A percentile compares a stretch with the other conserved stretches of the same genome.
These are phyloP conservation scores for Setophaga kirtlandii DNA, from an alignment of 2,113 vertebrate genomes.

Conservation along the genomic window DNA sequence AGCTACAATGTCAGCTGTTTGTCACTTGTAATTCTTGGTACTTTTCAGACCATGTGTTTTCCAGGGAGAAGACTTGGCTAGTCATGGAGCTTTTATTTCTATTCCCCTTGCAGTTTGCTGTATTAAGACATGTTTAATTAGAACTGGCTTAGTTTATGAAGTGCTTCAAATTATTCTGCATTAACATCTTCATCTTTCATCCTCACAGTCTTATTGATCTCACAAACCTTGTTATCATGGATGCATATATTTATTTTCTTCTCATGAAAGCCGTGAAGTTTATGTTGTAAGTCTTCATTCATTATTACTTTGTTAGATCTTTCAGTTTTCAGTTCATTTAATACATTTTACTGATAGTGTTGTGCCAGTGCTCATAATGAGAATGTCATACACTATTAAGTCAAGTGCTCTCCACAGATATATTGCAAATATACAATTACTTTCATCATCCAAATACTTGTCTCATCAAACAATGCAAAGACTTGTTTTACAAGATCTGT, in stretches of 20 bases:
- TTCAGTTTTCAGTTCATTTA: not conserved
- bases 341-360: not conserved
- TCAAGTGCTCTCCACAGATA: not conserved
- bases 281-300: not conserved
- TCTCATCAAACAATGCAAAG: not conserved
- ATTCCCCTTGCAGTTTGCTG: not conserved
- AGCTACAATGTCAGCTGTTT: not conserved
- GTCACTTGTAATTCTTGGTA: not conserved
- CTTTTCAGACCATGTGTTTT: not conserved
- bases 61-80: not conserved
- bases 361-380: not conserved
- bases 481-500: not conserved
- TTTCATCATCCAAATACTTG: not conserved
- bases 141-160: not conserved
- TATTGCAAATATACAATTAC: not conserved
- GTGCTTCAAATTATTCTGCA: not conserved
- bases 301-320: not conserved
- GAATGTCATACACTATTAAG: not conserved
- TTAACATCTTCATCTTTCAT: not conserved
- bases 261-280: not conserved
- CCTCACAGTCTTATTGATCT: not conserved
- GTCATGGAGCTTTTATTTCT: not conserved
- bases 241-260: not conserved
- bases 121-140: not conserved
- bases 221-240: not conserved